Percentiles rank a stretch among this genome's conserved stretches.
Conservation (phyloP, 2,113 vertebrate genomes). For the Arvicanthis niloticus region DNA sequence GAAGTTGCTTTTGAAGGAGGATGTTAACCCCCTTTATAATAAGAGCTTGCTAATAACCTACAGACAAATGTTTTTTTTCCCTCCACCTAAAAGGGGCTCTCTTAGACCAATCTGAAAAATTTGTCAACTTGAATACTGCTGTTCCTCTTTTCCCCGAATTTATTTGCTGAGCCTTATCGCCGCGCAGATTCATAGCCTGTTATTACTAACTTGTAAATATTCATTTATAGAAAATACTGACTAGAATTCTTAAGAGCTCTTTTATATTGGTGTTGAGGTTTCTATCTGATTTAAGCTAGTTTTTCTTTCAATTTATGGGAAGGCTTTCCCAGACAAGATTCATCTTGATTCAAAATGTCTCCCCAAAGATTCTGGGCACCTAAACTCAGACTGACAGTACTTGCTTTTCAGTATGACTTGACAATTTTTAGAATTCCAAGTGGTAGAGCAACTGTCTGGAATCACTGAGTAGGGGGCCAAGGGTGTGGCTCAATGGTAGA, state of each 20-base stretch:
- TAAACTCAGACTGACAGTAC: background rate
- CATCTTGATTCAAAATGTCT: conserved; percentile 4
- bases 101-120: conserved; percentile 43
- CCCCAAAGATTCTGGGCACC: background rate
- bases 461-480: background rate
- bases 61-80: conserved; percentile 23
- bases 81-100: conserved; percentile 33
- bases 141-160: conserved; percentile 44
- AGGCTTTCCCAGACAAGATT: conserved; percentile 32
- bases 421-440: background rate
- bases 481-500: background rate
- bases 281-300: conserved; percentile 44
- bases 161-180: conserved; percentile 45
- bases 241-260: conserved; percentile 57
- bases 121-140: background rate
- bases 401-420: background rate
- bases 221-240: conserved; percentile 70
- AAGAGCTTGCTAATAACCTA: conserved; percentile 17
- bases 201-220: conserved; percentile 69
- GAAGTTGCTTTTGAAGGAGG: background rate
- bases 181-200: conserved; percentile 47
- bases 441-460: background rate
- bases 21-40: background rate
- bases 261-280: conserved; percentile 36
- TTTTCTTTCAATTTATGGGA: conserved; percentile 38